Percentiles rank a stretch among this genome's conserved stretches.
Evolutionary conservation across 2,113 vertebrate species (phyloP).

Genomic region (Clarias macrocephalus): DNA sequence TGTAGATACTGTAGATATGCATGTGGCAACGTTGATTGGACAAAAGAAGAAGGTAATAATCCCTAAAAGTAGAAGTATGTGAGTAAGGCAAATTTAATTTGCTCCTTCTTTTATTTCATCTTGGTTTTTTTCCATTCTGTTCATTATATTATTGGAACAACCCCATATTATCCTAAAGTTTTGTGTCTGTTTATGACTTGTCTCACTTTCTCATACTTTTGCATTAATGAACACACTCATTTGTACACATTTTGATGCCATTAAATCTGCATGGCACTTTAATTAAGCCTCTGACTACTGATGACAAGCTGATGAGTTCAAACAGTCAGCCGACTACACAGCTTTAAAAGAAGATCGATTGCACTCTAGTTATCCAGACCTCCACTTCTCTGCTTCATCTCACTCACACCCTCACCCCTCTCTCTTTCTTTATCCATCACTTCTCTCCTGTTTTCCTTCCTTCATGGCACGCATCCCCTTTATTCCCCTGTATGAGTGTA

Average conservation of each 20-base stretch:
- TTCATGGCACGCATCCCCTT: conserved; percentile 42
- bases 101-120: conserved; percentile 17
- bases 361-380: conserved; percentile 57
- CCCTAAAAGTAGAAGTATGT: conserved; percentile 33
- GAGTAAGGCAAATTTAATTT: conserved; percentile 49
- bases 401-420: not conserved
- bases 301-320: conserved; percentile 70
- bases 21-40: conserved; percentile 60
- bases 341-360: conserved; percentile 69
- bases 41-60: conserved; percentile 51
- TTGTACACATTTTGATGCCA: conserved; percentile 51
- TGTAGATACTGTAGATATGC: conserved; percentile 44
- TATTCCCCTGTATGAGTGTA: conserved; percentile 62
- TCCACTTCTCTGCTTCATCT: not conserved
- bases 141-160: not conserved
- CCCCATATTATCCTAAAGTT: not conserved
- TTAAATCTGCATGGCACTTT: conserved; percentile 65
- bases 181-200: not conserved
- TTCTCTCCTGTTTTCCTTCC: not conserved
- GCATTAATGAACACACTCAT: not conserved
- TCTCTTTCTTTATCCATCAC: not conserved
- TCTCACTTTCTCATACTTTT: not conserved
- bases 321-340: conserved; percentile 66
- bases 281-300: conserved; percentile 71
- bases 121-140: not conserved